phyloP scores from a whole-genome alignment of 2,797 vertebrate genomes.

The Neoniphon sammara region DNA sequence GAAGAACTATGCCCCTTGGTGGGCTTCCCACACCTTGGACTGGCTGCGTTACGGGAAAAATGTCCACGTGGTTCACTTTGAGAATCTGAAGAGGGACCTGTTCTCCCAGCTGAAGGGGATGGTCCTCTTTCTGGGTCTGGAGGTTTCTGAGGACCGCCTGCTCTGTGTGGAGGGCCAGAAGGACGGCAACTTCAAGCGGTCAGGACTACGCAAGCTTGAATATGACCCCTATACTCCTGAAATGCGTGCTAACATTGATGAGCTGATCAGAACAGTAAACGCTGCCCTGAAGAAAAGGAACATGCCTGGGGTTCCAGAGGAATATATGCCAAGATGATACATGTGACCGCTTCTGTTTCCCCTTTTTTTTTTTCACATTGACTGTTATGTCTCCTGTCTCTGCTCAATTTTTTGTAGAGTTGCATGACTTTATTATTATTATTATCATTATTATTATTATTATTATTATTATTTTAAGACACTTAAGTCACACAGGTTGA shows the following conservation, averaged over 20 bases:
- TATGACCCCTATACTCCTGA: constrained; percentile 93
- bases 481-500: constrained; percentile 27
- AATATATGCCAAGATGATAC: constrained; percentile 95
- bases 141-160: constrained; percentile 90
- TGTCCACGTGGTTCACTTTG: constrained; percentile 94
- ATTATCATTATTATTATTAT: too few relatives aligned
- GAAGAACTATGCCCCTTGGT: constrained; percentile 96
- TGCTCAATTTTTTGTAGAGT: constrained; percentile 44
- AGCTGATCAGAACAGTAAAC: constrained; percentile 92
- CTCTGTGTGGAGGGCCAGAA: constrained; percentile 98
- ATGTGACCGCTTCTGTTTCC: constrained; percentile 30
- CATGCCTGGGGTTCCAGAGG: constrained; percentile 89
- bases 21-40: constrained; percentile 95
- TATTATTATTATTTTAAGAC: constrained; percentile 1
- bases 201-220: constrained; percentile 92
- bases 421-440: constrained; percentile 16
- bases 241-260: constrained; percentile 87
- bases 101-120: constrained; percentile 91
- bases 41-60: constrained; percentile 93
- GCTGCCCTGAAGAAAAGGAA: constrained; percentile 86
- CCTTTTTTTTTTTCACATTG: constrained; percentile 9
- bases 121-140: constrained; percentile 88
- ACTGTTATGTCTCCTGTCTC: constrained; percentile 26
- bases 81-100: constrained; percentile 91
- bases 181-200: constrained; percentile 97